phyloP scores from a whole-genome alignment of 1,140 invertebrate genomes.

The Zaprionus gabonicus region DNA sequence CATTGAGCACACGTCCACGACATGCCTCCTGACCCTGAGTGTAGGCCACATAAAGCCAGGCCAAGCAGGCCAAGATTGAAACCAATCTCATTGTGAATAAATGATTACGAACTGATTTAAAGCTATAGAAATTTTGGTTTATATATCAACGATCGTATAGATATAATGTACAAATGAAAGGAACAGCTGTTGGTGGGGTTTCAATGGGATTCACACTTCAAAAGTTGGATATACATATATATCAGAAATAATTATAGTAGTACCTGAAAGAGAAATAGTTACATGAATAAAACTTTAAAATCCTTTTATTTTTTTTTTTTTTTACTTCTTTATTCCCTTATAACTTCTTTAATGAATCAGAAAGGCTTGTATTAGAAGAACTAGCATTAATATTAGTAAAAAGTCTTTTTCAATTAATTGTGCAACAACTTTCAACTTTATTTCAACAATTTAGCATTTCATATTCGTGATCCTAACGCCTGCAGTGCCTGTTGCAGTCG shows the following conservation, averaged over 20 bases:
- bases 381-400: background rate
- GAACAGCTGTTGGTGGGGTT: background rate
- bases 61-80: conserved; percentile 3
- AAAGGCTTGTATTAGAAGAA: no score
- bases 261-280: background rate
- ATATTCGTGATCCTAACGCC: background rate
- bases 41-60: conserved; percentile 4
- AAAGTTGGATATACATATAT: background rate
- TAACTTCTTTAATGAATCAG: no score
- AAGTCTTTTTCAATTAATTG: no score
- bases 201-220: background rate
- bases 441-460: background rate
- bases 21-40: background rate
- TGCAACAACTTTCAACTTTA: background rate
- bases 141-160: background rate
- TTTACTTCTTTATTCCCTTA: no score
- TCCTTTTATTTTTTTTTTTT: no score
- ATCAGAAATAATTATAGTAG: background rate
- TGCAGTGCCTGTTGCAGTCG: conserved; percentile 4
- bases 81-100: conserved; percentile 11
- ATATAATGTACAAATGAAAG: background rate
- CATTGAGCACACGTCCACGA: background rate
- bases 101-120: background rate
- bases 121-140: background rate
- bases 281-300: no score